phyloP scores from a whole-genome alignment of 2,888 invertebrate genomes.

The Branchipolynoe longqiensis region DNA sequence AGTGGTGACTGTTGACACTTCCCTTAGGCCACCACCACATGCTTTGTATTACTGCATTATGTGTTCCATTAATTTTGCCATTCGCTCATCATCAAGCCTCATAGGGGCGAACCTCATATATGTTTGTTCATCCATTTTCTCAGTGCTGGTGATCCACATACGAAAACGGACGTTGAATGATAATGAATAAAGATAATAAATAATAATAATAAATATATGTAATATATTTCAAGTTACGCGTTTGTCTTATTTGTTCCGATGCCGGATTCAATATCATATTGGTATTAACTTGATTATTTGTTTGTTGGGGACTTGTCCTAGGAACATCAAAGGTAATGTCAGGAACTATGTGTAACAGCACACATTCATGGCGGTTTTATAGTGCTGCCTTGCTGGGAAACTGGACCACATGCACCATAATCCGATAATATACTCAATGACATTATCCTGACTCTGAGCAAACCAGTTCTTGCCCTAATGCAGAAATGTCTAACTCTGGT shows the following conservation, averaged over 20 bases:
- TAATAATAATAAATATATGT: slow-evolving; percentile 46
- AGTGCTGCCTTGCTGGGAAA: no score
- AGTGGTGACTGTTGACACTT: slow-evolving; percentile 33
- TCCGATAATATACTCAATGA: no score
- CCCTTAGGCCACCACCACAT: slow-evolving; percentile 1
- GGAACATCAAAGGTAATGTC: no score
- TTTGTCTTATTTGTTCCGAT: slow-evolving; percentile 7
- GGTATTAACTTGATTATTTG: background rate
- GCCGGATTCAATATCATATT: background rate
- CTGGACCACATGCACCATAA: no score
- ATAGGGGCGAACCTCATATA: background rate
- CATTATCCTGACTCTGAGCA: no score
- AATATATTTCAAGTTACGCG: slow-evolving; percentile 28
- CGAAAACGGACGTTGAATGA: slow-evolving; percentile 44
- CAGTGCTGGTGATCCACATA: slow-evolving; percentile 29
- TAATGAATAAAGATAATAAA: slow-evolving; percentile 36
- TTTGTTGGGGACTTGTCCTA: no score
- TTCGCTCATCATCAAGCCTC: slow-evolving; percentile 15
- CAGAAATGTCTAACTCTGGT: no score
- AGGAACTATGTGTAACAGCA: no score
- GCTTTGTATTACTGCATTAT: slow-evolving; percentile 30
- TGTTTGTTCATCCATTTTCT: slow-evolving; percentile 27
- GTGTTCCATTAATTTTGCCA: slow-evolving; percentile 13
- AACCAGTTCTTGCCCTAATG: no score
- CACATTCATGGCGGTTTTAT: no score